A percentile compares a stretch with the other conserved stretches of the same genome.
These are phyloP conservation scores for Glaucidium brasilianum DNA, from an alignment of 2,113 vertebrate genomes.

Conservation along the genomic window DNA sequence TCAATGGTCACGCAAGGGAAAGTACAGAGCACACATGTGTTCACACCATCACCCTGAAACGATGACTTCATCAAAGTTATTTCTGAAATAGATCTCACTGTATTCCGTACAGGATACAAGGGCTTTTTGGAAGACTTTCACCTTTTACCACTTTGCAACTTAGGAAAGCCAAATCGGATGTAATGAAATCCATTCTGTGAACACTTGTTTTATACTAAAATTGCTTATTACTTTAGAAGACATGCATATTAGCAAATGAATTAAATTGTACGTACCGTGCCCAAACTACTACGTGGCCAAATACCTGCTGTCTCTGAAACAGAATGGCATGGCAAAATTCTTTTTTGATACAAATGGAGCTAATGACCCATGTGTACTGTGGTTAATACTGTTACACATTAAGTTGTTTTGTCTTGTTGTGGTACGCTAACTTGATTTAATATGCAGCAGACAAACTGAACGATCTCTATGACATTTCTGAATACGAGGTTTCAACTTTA, in stretches of 20 bases:
- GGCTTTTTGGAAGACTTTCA: not conserved
- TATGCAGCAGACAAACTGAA: not conserved
- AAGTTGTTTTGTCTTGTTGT: not conserved
- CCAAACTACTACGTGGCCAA: not conserved
- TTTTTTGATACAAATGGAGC: not conserved
- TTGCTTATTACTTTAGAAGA: not conserved
- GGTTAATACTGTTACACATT: not conserved
- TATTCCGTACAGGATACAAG: not conserved
- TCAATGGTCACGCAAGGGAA: not conserved
- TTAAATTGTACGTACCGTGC: not conserved
- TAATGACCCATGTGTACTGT: not conserved
- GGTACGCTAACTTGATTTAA: not conserved
- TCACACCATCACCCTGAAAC: not conserved
- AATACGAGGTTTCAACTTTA: not conserved
- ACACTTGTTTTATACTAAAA: not conserved
- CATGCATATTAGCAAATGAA: not conserved
- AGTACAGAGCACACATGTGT: not conserved
- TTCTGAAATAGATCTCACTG: not conserved
- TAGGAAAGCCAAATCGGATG: not conserved
- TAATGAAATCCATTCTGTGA: not conserved
- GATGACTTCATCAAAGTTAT: not conserved
- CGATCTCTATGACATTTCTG: not conserved
- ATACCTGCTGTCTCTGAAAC: not conserved
- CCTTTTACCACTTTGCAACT: not conserved
- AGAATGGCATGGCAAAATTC: not conserved